phyloP scores from a whole-genome alignment of 2,113 vertebrate genomes.

The Halcyon malimbica region DNA sequence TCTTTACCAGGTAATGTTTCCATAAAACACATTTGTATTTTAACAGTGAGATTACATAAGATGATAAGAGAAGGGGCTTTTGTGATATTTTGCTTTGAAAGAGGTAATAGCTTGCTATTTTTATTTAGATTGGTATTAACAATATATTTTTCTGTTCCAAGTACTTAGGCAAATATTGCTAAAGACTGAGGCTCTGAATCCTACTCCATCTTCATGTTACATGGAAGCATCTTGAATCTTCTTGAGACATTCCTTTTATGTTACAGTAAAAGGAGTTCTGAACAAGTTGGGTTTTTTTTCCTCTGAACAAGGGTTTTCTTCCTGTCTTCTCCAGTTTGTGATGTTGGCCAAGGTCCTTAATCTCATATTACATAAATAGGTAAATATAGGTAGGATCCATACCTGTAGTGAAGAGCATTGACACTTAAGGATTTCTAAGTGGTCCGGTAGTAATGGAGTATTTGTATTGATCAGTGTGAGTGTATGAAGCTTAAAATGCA shows the following conservation, averaged over 20 bases:
- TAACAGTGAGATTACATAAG: background rate
- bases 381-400: background rate
- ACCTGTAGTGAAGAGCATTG: background rate
- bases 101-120: background rate
- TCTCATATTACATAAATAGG: background rate
- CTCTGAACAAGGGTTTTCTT: background rate
- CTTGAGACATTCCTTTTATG: background rate
- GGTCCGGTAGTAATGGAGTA: background rate
- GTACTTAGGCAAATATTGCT: background rate
- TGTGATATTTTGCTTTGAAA: background rate
- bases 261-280: background rate
- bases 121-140: background rate
- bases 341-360: background rate
- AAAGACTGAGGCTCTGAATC: background rate
- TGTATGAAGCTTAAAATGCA: background rate
- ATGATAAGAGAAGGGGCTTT: background rate
- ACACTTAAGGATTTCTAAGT: background rate
- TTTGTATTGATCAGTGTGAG: background rate
- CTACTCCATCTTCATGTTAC: background rate
- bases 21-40: background rate
- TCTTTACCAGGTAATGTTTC: constrained; percentile 83
- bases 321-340: background rate
- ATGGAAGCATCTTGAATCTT: background rate
- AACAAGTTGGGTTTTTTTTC: background rate
- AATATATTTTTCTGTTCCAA: background rate